Evolutionary conservation across 2,888 invertebrate species (phyloP), one percentile per base, ranked within the genome.

Genomic region (Rapana venosa): DNA sequence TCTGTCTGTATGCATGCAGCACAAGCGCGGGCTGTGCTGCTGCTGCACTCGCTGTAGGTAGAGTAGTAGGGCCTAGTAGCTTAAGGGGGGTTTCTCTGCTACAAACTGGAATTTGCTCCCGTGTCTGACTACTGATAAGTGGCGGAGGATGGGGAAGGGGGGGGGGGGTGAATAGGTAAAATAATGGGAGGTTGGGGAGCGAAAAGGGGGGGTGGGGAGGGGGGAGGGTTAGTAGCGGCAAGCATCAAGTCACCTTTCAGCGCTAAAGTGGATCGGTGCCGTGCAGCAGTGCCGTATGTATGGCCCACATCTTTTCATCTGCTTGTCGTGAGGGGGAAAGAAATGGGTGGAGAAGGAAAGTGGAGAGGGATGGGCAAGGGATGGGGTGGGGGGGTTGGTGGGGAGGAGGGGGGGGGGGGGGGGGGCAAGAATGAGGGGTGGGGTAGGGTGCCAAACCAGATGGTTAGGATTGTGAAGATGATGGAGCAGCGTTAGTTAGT

Each of bases 221-320:
- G 26, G 84, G 47, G 47, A n/a, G 58, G 8, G 84, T 30, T 58
- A 30, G 30, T 22, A 47, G 81, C 47, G 35, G 77, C 26, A 47
- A 22, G 81, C 81, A 83, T 36, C 47, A 83, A 85, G 86, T 84
- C 84, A 58, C 84, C 84, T 84, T 56, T 56, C 84, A 56, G 84
- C 47, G 47, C 83, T 47, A 47, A 83, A 83, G 47, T 83, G 77
- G 77, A 79, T 79, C 77, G 77, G 15, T 79, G 77, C 77, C 32
- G 35, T 17, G n/a, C 77, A 17, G 77, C 81, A 22, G 6, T 47
- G 36, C 47, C 26, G 74, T 26, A 30, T 47, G 81, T 83, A 47
- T 83, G 47, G 36, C 81, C 81, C 81, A 83, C 81, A 83, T 36
- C 47, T 36, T 83, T 47, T 83, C 81, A 83, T 30, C 81, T 79